Percentiles rank a stretch among this genome's conserved stretches.
phyloP scores from a whole-genome alignment of 1,140 invertebrate species.

The Mylabris phalerata region DNA sequence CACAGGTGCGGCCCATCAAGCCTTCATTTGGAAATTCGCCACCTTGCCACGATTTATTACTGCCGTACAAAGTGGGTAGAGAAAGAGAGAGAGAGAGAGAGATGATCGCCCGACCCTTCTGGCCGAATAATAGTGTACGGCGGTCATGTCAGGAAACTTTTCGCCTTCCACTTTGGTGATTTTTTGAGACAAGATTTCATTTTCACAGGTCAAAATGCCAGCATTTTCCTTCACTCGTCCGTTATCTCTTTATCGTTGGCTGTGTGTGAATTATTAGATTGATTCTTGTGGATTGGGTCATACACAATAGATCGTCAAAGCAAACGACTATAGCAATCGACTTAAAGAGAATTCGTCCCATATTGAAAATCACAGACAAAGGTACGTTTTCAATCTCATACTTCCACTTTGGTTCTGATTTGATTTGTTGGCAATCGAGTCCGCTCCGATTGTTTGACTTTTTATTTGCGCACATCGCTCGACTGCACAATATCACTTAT shows the following conservation, averaged over 20 bases:
- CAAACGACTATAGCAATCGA: constrained; percentile 24
- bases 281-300: constrained; percentile 2
- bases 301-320: constrained; percentile 25
- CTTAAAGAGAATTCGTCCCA: constrained; percentile 5
- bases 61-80: too few species aligned
- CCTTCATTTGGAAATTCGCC: constrained; percentile 7
- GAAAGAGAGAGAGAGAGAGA: too few species aligned
- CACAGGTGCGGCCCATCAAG: constrained; percentile 8
- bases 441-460: constrained; percentile 22
- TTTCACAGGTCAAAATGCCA: too few species aligned
- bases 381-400: constrained; percentile 25
- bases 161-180: too few species aligned
- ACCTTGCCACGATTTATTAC: constrained; percentile 6
- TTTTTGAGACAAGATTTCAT: too few species aligned
- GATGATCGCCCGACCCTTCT: too few species aligned
- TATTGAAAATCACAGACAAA: constrained; percentile 31
- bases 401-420: constrained; percentile 18
- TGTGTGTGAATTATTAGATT: constrained; percentile 27
- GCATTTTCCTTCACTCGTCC: too few species aligned
- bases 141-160: too few species aligned
- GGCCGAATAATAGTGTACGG: too few species aligned
- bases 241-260: too few species aligned
- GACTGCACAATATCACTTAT: constrained; percentile 2
- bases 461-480: constrained; percentile 17
- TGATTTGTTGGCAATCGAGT: constrained; percentile 30